Percentiles rank a stretch among this genome's conserved stretches.
Conservation (phyloP, 2,113 vertebrate genomes). For the Terrapene triunguis region DNA sequence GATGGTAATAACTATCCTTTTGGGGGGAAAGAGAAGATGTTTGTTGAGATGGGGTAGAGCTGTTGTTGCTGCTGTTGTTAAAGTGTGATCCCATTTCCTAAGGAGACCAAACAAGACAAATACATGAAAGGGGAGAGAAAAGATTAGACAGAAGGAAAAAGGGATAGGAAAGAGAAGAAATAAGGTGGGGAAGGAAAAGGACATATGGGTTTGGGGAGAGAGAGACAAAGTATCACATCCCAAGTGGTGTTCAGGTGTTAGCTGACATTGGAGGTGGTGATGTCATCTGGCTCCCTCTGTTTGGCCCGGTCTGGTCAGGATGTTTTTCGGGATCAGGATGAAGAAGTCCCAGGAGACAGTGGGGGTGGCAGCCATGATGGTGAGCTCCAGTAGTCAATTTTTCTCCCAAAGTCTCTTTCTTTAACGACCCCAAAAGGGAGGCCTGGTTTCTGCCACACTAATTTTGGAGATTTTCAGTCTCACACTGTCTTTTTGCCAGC, state of each 20-base stretch:
- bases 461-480: background rate
- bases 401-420: background rate
- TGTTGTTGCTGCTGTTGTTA: background rate
- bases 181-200: no score
- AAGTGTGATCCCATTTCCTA: background rate
- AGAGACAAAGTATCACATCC: background rate
- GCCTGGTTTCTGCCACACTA: background rate
- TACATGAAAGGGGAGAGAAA: background rate
- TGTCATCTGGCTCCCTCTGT: background rate
- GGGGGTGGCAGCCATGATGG: background rate
- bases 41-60: background rate
- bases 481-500: fast-evolving
- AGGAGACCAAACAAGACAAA: background rate
- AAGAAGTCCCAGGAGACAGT: background rate
- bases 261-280: background rate
- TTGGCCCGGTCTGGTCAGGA: background rate
- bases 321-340: background rate
- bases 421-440: background rate
- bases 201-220: no score
- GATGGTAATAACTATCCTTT: background rate
- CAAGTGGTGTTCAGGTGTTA: background rate
- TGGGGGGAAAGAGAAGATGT: background rate
- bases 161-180: background rate
- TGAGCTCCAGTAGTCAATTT: background rate
- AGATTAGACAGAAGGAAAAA: background rate